Conservation (phyloP, 2,888 invertebrate species). For the Dicyrtoma fusca region DNA sequence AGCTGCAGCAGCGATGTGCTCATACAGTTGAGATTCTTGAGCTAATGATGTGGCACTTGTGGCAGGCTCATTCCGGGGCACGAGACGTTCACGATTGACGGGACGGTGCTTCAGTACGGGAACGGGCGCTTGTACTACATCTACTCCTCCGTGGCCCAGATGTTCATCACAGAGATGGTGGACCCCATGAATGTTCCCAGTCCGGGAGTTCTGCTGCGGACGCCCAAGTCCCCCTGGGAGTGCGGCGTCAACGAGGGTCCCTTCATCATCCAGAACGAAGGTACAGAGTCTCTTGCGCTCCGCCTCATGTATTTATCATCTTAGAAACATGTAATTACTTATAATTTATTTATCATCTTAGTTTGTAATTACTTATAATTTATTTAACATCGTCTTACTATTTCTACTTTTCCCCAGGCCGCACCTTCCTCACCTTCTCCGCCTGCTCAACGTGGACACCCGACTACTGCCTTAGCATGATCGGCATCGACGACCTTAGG, state of each 20-base stretch:
- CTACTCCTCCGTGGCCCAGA: constrained; percentile 53
- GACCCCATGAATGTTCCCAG: constrained; percentile 52
- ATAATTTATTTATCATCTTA: too few species aligned
- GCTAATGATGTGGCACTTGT: too few species aligned
- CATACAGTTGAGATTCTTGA: too few species aligned
- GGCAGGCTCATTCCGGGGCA: constrained; percentile 35
- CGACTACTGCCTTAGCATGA: constrained; percentile 50
- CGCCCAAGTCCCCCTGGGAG: constrained; percentile 48
- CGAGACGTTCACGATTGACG: constrained; percentile 46
- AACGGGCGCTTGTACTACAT: constrained; percentile 49
- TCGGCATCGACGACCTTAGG: constrained; percentile 49
- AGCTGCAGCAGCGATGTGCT: too few species aligned
- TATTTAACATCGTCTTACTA: too few species aligned
- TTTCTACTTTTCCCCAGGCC: too few species aligned
- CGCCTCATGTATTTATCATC: too few species aligned
- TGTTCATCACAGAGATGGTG: constrained; percentile 54
- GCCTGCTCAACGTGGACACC: constrained; percentile 54
- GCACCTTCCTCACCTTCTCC: constrained; percentile 53
- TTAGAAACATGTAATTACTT: too few species aligned
- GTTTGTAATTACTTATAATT: too few species aligned
- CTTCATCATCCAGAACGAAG: constrained; percentile 49
- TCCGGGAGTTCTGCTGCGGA: constrained; percentile 43
- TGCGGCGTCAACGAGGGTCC: constrained; percentile 51
- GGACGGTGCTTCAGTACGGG: constrained; percentile 51
- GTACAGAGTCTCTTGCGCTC: too few species aligned